Percentiles rank a stretch among this genome's conserved stretches.
Evolutionary conservation across 2,797 vertebrate species (phyloP).

Genomic region (Triplophysa bombifrons): DNA sequence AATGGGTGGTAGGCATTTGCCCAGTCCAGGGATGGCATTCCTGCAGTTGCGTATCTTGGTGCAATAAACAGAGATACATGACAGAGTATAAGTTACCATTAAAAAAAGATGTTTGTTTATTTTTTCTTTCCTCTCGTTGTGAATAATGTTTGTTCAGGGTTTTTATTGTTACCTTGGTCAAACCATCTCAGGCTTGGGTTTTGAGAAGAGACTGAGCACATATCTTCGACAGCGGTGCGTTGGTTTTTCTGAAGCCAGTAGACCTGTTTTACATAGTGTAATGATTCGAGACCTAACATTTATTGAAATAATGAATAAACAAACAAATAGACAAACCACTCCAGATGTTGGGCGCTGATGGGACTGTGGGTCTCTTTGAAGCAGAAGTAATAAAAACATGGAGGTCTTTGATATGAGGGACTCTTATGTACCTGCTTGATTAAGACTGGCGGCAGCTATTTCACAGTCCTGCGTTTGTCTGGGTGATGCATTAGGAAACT

Average conservation of each 20-base stretch:
- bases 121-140: too few relatives aligned
- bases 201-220: not conserved
- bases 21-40: too few relatives aligned
- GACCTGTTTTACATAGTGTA: constrained; percentile 32
- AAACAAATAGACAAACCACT: constrained; percentile 9
- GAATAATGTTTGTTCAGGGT: not conserved
- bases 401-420: constrained; percentile 16
- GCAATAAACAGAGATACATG: too few relatives aligned
- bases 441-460: constrained; percentile 26
- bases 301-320: constrained; percentile 14
- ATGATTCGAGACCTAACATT: constrained; percentile 19
- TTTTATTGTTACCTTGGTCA: not conserved
- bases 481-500: not conserved
- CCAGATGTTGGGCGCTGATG: constrained; percentile 7
- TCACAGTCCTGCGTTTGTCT: not conserved
- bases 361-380: constrained; percentile 35
- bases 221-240: not conserved
- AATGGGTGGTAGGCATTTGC: too few relatives aligned
- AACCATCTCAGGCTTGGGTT: not conserved
- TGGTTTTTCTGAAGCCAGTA: constrained; percentile 1
- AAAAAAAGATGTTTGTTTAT: too few relatives aligned
- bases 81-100: too few relatives aligned
- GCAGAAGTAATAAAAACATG: not conserved
- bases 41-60: too few relatives aligned
- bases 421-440: constrained; percentile 4